Percentiles rank a stretch among this genome's conserved stretches.
Conservation (phyloP, 1,140 invertebrate genomes). For the Reticulitermes speratus region DNA sequence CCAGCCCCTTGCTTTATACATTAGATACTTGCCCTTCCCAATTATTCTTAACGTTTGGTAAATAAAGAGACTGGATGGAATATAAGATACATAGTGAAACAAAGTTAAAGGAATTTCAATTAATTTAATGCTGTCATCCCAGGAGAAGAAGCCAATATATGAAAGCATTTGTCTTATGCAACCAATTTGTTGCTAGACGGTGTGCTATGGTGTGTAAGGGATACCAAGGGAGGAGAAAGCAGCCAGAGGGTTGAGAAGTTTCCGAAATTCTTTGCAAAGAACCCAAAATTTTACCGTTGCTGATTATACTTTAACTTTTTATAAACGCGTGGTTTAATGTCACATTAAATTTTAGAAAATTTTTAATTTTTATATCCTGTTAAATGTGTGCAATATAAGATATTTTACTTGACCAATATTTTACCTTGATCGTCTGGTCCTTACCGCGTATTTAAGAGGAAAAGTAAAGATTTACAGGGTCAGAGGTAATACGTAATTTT, state of each 20-base stretch:
- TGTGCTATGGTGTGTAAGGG: not conserved
- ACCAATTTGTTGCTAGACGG: not conserved
- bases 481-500: too few species aligned
- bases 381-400: too few species aligned
- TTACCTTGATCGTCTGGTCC: too few species aligned
- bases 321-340: too few species aligned
- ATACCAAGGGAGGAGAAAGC: not conserved
- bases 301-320: too few species aligned
- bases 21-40: not conserved
- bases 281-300: not conserved
- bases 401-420: too few species aligned
- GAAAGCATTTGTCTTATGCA: conserved; percentile 4
- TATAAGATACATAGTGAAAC: not conserved
- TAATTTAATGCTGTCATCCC: conserved; percentile 1
- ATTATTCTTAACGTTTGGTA: not conserved
- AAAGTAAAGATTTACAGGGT: too few species aligned
- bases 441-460: too few species aligned
- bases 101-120: conserved; percentile 16
- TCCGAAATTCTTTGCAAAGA: not conserved
- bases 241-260: not conserved
- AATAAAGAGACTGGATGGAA: not conserved
- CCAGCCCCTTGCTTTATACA: not conserved
- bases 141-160: not conserved
- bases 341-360: too few species aligned
- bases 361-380: too few species aligned